Conservation (phyloP, 2,888 invertebrate genomes). For the Galeopsomyia nigrocyanea region DNA sequence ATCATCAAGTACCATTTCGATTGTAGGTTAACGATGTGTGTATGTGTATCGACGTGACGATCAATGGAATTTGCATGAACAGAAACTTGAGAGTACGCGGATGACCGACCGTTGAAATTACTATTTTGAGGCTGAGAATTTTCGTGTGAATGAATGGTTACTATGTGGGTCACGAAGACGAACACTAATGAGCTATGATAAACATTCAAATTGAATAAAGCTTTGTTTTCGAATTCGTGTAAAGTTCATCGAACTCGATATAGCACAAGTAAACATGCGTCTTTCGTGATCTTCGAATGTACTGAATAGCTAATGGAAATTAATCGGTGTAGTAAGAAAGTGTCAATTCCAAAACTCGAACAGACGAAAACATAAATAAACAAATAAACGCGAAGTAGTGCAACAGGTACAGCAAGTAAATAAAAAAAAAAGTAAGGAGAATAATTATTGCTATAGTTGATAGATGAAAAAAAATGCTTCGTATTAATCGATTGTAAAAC, state of each 20-base stretch:
- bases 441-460: constrained; percentile 28
- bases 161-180: too few species aligned
- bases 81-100: constrained; percentile 4
- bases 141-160: constrained; percentile 7
- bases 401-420: constrained; percentile 20
- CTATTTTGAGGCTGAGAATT: constrained; percentile 27
- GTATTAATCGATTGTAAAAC: constrained; percentile 42
- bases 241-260: background rate
- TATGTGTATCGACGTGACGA: constrained; percentile 43
- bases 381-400: constrained; percentile 1
- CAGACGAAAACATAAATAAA: constrained; percentile 13
- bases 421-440: constrained; percentile 18
- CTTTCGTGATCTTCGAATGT: background rate
- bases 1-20: constrained; percentile 16
- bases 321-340: constrained; percentile 33
- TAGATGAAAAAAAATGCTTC: constrained; percentile 38
- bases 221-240: constrained; percentile 2
- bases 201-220: too few species aligned
- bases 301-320: constrained; percentile 13
- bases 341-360: constrained; percentile 46
- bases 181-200: too few species aligned
- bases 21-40: constrained; percentile 5
- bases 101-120: constrained; percentile 50
- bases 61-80: background rate
- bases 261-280: background rate